These are phyloP conservation scores for Morinoia aosen DNA, from an alignment of 2,888 invertebrate species.

Conservation along the genomic window DNA sequence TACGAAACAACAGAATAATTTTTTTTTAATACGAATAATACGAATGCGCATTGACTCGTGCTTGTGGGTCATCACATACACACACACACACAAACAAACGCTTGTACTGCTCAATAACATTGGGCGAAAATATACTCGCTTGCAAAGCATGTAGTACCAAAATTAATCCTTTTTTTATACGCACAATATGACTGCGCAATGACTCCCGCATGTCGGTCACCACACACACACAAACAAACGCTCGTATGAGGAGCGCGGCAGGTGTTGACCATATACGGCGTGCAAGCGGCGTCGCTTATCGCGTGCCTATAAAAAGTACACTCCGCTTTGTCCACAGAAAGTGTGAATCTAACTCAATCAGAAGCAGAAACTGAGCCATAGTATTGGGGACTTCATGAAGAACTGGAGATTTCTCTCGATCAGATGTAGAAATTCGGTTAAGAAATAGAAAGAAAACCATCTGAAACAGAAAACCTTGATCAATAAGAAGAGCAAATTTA, in stretches of 20 bases:
- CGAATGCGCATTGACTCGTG: too few relatives aligned
- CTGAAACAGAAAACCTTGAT: too few relatives aligned
- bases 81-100: too few relatives aligned
- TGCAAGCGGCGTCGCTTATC: background rate
- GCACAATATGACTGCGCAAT: too few relatives aligned
- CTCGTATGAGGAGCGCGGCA: background rate
- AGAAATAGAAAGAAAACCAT: background rate
- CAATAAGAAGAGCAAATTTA: too few relatives aligned
- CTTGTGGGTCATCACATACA: too few relatives aligned
- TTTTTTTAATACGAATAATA: too few relatives aligned
- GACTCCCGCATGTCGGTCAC: background rate
- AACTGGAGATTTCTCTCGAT: background rate
- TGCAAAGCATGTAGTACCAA: too few relatives aligned
- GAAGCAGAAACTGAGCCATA: background rate
- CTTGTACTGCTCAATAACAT: too few relatives aligned
- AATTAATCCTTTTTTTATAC: too few relatives aligned
- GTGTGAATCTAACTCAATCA: background rate
- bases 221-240: background rate
- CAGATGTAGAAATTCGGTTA: background rate
- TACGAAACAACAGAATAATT: too few relatives aligned
- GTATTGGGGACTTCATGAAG: background rate
- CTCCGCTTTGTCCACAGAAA: constrained; percentile 3
- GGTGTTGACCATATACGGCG: background rate
- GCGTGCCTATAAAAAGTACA: background rate
- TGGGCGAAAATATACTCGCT: too few relatives aligned